Evolutionary conservation across 2,888 invertebrate genomes (phyloP).

Genomic region (Smittia sp.): DNA sequence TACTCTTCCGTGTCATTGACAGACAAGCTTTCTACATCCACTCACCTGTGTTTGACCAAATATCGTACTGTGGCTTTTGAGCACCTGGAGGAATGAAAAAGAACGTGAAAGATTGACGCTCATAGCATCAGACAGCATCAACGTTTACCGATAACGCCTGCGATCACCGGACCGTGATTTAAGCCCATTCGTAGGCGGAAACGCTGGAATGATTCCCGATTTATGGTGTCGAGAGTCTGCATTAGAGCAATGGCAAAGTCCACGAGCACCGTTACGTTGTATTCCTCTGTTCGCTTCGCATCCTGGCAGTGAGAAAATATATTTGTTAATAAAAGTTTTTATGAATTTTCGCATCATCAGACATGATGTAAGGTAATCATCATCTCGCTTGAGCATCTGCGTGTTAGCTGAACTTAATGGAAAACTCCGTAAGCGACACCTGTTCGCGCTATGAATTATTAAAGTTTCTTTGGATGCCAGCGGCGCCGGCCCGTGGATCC

Average conservation of each 20-base stretch:
- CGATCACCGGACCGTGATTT: constrained; percentile 55
- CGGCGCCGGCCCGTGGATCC: not conserved
- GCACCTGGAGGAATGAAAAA: constrained; percentile 64
- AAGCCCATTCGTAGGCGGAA: constrained; percentile 85
- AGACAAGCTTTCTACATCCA: not conserved
- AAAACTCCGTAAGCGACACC: constrained; percentile 24
- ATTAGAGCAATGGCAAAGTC: constrained; percentile 92
- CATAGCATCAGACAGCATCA: not conserved
- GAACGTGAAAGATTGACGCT: not conserved
- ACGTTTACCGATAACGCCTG: constrained; percentile 74
- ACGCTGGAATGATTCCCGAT: constrained; percentile 93
- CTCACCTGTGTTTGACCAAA: constrained; percentile 87
- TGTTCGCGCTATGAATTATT: constrained; percentile 16
- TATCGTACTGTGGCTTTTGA: constrained; percentile 97
- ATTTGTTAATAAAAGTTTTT: not conserved
- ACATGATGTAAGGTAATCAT: not conserved
- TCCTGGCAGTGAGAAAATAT: constrained; percentile 56
- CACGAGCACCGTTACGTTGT: constrained; percentile 84
- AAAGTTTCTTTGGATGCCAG: constrained; percentile 9
- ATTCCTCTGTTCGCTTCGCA: constrained; percentile 74
- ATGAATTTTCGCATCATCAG: too few species aligned
- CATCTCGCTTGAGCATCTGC: not conserved
- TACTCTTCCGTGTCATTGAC: too few species aligned
- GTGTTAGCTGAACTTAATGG: not conserved
- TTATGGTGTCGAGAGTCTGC: constrained; percentile 90